phyloP scores from a whole-genome alignment of 2,797 vertebrate genomes.

The Hemitrygon akajei region DNA sequence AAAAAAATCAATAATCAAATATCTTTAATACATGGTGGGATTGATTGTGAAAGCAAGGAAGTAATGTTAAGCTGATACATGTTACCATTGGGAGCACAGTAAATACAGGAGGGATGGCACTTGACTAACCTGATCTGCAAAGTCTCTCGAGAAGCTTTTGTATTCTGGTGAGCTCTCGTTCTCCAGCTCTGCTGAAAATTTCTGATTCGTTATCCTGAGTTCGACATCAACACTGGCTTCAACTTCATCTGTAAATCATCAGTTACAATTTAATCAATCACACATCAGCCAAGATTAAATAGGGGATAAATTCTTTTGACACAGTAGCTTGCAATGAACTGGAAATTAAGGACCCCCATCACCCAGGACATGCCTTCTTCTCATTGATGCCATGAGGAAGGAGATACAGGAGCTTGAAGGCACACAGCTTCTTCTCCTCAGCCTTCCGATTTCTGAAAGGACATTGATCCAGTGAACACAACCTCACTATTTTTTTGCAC shows the following conservation, averaged over 20 bases:
- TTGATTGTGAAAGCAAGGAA: neutral
- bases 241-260: neutral
- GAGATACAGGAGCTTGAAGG: no score
- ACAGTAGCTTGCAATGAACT: neutral
- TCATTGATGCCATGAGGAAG: no score
- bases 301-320: neutral
- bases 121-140: neutral
- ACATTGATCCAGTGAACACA: no score
- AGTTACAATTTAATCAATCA: neutral
- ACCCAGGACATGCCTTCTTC: no score
- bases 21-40: neutral
- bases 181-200: neutral
- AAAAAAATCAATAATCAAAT: neutral
- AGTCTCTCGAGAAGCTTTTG: neutral
- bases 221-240: neutral
- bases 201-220: neutral
- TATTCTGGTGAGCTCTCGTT: neutral
- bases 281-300: neutral
- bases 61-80: neutral
- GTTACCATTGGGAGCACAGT: neutral
- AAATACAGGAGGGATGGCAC: neutral
- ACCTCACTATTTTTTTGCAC: no score
- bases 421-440: no score
- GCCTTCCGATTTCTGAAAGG: no score
- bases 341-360: no score